These are phyloP conservation scores for Scortum barcoo DNA, from an alignment of 2,113 vertebrate genomes.

Conservation along the genomic window DNA sequence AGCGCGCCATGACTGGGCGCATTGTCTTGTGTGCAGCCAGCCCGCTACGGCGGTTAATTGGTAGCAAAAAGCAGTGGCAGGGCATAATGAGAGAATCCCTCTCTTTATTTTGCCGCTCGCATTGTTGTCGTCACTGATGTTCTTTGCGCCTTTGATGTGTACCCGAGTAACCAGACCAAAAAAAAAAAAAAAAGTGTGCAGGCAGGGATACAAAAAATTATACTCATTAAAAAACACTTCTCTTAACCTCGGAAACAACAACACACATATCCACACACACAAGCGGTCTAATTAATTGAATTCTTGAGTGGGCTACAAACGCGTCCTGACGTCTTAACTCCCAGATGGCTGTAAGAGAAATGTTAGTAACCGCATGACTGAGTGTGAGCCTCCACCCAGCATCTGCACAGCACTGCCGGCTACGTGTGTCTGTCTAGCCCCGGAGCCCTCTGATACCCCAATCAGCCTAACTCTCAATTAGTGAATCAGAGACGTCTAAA, in stretches of 20 bases:
- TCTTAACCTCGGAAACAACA: constrained; percentile 33
- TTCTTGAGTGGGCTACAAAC: constrained; percentile 45
- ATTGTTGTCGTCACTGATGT: constrained; percentile 25
- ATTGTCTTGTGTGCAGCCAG: constrained; percentile 6
- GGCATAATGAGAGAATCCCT: constrained; percentile 26
- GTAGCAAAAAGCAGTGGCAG: constrained; percentile 11
- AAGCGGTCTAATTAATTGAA: constrained; percentile 53
- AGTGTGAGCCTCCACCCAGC: not conserved
- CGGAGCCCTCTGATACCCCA: constrained; percentile 49
- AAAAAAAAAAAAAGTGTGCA: constrained; percentile 30
- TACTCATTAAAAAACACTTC: constrained; percentile 23
- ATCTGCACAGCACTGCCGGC: constrained; percentile 13
- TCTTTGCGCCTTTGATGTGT: constrained; percentile 37
- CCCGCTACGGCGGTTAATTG: constrained; percentile 17
- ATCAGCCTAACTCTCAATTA: constrained; percentile 61
- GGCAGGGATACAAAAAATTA: constrained; percentile 9
- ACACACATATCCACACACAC: not conserved
- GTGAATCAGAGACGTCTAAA: constrained; percentile 45
- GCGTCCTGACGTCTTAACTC: constrained; percentile 43
- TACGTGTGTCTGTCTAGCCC: constrained; percentile 41
- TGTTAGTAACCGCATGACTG: constrained; percentile 14
- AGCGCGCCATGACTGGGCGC: not conserved
- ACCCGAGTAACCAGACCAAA: constrained; percentile 10
- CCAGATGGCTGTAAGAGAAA: constrained; percentile 36
- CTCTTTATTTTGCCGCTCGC: constrained; percentile 14